Evolutionary conservation across 2,888 invertebrate species (phyloP).

Genomic region (Euzophera pinguis): DNA sequence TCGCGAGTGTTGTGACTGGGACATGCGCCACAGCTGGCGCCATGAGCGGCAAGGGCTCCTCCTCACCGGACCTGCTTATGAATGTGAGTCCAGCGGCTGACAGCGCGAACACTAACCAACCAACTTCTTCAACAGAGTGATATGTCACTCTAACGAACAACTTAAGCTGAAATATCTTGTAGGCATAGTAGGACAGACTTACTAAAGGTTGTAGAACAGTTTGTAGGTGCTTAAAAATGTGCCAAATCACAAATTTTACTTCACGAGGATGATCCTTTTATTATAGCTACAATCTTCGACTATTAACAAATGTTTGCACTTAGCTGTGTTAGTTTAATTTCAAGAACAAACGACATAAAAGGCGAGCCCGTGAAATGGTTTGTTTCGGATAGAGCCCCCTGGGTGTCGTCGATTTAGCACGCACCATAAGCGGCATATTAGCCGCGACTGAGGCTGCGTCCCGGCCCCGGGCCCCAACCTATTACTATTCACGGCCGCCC

Average conservation of each 20-base stretch:
- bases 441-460: slow-evolving; percentile 38
- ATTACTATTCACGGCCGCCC: slow-evolving; percentile 73
- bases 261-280: no score
- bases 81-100: slow-evolving; percentile 66
- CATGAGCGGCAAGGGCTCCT: slow-evolving; percentile 74
- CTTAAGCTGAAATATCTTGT: no score
- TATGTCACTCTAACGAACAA: neutral
- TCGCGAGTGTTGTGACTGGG: slow-evolving; percentile 70
- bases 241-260: no score
- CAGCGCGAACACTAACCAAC: slow-evolving; percentile 21
- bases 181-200: no score
- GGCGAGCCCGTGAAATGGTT: slow-evolving; percentile 56
- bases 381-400: slow-evolving; percentile 48
- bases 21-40: slow-evolving; percentile 64
- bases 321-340: slow-evolving; percentile 45
- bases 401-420: slow-evolving; percentile 76
- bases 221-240: no score
- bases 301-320: slow-evolving; percentile 17
- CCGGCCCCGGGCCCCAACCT: slow-evolving; percentile 43
- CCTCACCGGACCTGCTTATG: slow-evolving; percentile 78
- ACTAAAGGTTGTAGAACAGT: no score
- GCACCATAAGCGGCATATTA: slow-evolving; percentile 71
- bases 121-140: slow-evolving; percentile 9
- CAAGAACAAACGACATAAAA: slow-evolving; percentile 55
- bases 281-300: no score